phyloP scores from a whole-genome alignment of 2,797 vertebrate species.

The Eospalax fontanierii region DNA sequence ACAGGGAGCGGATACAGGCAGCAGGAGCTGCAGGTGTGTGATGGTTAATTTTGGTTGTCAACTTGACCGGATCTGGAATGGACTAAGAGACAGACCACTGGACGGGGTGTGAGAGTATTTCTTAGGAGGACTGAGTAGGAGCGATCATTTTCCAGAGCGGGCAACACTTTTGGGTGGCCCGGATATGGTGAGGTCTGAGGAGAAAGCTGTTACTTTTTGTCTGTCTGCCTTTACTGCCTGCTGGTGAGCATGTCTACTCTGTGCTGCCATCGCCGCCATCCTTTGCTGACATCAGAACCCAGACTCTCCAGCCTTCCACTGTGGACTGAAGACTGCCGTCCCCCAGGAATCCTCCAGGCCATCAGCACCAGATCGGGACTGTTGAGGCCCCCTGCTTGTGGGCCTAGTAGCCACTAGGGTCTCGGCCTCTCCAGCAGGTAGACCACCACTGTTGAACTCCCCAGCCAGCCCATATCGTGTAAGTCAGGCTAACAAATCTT shows the following conservation, averaged over 20 bases:
- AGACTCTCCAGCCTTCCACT: neutral
- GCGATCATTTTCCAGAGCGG: neutral
- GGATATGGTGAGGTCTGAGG: too few relatives aligned
- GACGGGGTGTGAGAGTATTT: neutral
- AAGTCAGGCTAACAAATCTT: neutral
- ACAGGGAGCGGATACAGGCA: rapidly evolving
- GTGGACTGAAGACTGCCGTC: neutral
- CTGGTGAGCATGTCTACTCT: neutral
- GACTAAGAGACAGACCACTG: neutral
- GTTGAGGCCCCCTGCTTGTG: neutral
- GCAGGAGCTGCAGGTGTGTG: neutral
- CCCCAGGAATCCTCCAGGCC: neutral
- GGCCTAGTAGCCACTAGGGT: neutral
- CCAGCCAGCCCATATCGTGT: neutral
- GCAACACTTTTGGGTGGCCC: neutral
- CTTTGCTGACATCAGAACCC: neutral
- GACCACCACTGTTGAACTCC: neutral
- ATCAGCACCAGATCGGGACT: neutral
- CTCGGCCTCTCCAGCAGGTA: neutral
- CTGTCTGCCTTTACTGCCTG: neutral
- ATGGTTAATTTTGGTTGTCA: neutral
- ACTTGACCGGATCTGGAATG: neutral
- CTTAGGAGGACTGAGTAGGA: neutral
- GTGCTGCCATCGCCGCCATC: neutral
- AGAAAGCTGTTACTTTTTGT: neutral